Percentiles rank a stretch among this genome's conserved stretches.
These are phyloP conservation scores for Pseudocheirus occidentalis DNA, from an alignment of 2,797 vertebrate species.

Conservation along the genomic window DNA sequence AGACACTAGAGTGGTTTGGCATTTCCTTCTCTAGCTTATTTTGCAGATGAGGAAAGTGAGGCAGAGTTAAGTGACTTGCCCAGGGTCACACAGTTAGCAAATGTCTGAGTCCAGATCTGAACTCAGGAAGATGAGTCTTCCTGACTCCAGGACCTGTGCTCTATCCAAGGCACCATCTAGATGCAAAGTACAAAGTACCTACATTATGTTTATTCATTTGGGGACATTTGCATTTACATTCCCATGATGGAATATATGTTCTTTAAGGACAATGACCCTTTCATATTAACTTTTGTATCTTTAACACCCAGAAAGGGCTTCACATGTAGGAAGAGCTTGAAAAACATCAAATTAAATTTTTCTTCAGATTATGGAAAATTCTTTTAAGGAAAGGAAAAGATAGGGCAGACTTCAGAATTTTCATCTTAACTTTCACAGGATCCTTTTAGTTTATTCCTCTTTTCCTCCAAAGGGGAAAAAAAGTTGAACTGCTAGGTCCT, in stretches of 20 bases:
- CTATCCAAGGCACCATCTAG: neutral
- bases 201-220: neutral
- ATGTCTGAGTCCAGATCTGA: neutral
- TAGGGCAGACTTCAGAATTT: slow-evolving; percentile 13
- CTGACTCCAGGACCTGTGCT: neutral
- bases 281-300: neutral
- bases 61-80: neutral
- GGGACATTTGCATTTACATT: neutral
- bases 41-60: neutral
- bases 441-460: slow-evolving; percentile 10
- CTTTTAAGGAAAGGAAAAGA: slow-evolving; percentile 7
- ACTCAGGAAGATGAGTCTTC: neutral
- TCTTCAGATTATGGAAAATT: slow-evolving; percentile 44
- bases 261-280: neutral
- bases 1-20: neutral
- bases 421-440: slow-evolving; percentile 24
- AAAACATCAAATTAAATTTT: slow-evolving; percentile 27
- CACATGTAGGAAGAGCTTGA: neutral
- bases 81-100: neutral
- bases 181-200: neutral
- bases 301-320: neutral
- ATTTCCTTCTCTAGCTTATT: neutral
- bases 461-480: neutral
- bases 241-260: neutral
- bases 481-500: neutral